Conservation (phyloP, 2,888 invertebrate genomes). For the Cordilura impudica region DNA sequence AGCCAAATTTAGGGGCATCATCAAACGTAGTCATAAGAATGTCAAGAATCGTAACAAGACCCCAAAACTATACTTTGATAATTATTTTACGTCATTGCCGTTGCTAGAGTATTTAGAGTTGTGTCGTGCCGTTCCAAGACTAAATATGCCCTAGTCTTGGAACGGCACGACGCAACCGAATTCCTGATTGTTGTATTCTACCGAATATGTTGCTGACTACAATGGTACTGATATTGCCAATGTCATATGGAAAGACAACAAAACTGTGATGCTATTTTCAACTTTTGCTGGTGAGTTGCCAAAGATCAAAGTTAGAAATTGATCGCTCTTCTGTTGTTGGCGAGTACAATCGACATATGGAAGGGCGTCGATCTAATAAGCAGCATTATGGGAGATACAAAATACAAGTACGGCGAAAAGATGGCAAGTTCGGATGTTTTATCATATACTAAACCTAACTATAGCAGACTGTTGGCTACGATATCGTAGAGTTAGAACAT, state of each 20-base stretch:
- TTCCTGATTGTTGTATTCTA: slow-evolving; percentile 25
- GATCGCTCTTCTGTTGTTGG: neutral
- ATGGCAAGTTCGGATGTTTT: slow-evolving; percentile 34
- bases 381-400: neutral
- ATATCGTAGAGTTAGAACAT: slow-evolving; percentile 23
- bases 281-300: slow-evolving; percentile 47
- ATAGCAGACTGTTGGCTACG: slow-evolving; percentile 21
- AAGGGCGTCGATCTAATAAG: neutral
- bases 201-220: slow-evolving; percentile 39
- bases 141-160: slow-evolving; percentile 66
- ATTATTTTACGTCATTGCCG: slow-evolving; percentile 59
- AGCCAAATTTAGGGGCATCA: too few species aligned
- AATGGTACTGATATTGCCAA: slow-evolving; percentile 43
- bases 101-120: slow-evolving; percentile 67
- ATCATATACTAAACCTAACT: slow-evolving; percentile 41
- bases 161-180: slow-evolving; percentile 60
- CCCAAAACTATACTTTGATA: slow-evolving; percentile 62
- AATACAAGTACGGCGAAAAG: slow-evolving; percentile 17
- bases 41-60: slow-evolving; percentile 52
- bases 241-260: slow-evolving; percentile 52
- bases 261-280: slow-evolving; percentile 41
- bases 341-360: slow-evolving; percentile 30
- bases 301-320: slow-evolving; percentile 15
- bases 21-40: slow-evolving; percentile 57
- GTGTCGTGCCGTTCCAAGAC: too few species aligned